A percentile compares a stretch with the other conserved stretches of the same genome.
Evolutionary conservation across 2,888 invertebrate genomes (phyloP).

Genomic region (Eustalomyia histrio): DNA sequence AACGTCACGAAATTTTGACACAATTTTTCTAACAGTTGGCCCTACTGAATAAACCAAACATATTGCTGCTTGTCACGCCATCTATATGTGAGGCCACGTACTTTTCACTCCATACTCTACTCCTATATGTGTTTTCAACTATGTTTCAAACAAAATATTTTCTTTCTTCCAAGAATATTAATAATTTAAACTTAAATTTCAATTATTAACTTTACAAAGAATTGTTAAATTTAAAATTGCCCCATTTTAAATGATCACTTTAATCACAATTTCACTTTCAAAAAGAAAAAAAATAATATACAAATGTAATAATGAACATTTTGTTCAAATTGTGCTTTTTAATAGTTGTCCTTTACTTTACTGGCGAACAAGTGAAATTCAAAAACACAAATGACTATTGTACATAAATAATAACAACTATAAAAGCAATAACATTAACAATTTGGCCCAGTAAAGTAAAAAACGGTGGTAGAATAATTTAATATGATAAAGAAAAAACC

Average conservation of each 20-base stretch:
- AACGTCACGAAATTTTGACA: too few relatives aligned
- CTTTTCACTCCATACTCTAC: too few relatives aligned
- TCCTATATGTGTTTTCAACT: too few relatives aligned
- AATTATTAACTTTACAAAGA: neutral
- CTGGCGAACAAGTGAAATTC: slow-evolving; percentile 24
- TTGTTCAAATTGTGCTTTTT: slow-evolving; percentile 30
- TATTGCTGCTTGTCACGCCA: too few relatives aligned
- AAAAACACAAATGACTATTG: slow-evolving; percentile 28
- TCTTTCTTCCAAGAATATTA: too few relatives aligned
- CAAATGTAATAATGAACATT: neutral
- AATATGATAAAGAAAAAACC: slow-evolving; percentile 41
- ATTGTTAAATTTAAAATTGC: neutral
- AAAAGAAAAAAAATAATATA: neutral
- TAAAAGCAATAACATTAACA: slow-evolving; percentile 48
- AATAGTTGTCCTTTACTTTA: slow-evolving; percentile 25
- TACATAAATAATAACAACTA: slow-evolving; percentile 9
- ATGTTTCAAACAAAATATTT: too few relatives aligned
- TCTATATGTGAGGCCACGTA: too few relatives aligned
- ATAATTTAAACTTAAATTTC: neutral
- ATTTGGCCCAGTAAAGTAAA: slow-evolving; percentile 27
- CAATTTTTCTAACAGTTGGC: too few relatives aligned
- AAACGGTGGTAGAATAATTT: slow-evolving; percentile 35
- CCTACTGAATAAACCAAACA: too few relatives aligned
- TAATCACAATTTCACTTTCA: slow-evolving; percentile 24
- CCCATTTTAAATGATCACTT: slow-evolving; percentile 10